A percentile compares a stretch with the other conserved stretches of the same genome.
These are phyloP conservation scores for Calliopsis andreniformis DNA, from an alignment of 1,140 invertebrate genomes.

Conservation along the genomic window DNA sequence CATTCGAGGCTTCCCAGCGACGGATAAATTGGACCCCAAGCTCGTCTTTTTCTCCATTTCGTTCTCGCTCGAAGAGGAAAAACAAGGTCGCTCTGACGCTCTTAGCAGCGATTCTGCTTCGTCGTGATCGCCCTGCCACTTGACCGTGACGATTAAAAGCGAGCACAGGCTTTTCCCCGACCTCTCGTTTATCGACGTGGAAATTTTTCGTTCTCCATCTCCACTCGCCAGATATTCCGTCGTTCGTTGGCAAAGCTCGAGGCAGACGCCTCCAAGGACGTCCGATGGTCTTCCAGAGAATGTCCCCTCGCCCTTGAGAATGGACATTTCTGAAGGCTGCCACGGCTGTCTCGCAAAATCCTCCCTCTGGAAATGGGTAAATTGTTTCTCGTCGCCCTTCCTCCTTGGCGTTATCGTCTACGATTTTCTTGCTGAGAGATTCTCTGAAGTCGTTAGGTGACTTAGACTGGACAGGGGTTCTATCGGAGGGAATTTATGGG, in stretches of 20 bases:
- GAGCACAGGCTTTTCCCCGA: background rate
- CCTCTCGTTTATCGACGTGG: conserved; percentile 1
- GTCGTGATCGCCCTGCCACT: background rate
- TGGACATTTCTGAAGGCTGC: background rate
- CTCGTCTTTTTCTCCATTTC: no score
- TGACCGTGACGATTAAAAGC: background rate
- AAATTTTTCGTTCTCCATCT: background rate
- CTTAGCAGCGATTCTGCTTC: background rate
- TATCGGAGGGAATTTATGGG: background rate
- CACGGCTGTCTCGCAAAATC: background rate
- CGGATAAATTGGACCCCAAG: no score
- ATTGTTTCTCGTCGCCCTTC: background rate
- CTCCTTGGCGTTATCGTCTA: background rate
- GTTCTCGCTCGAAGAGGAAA: no score
- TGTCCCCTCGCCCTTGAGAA: background rate
- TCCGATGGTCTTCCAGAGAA: background rate
- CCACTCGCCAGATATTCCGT: background rate
- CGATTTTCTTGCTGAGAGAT: background rate
- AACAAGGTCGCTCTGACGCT: background rate
- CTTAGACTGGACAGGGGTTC: background rate
- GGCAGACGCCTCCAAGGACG: background rate
- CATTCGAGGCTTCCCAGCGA: no score
- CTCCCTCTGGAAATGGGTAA: background rate
- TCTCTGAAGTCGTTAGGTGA: no score
- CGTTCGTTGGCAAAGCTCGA: background rate